Evolutionary conservation across 2,797 vertebrate species (phyloP), one percentile per base, ranked within the genome.

Genomic region (Enteromius radiatus): DNA sequence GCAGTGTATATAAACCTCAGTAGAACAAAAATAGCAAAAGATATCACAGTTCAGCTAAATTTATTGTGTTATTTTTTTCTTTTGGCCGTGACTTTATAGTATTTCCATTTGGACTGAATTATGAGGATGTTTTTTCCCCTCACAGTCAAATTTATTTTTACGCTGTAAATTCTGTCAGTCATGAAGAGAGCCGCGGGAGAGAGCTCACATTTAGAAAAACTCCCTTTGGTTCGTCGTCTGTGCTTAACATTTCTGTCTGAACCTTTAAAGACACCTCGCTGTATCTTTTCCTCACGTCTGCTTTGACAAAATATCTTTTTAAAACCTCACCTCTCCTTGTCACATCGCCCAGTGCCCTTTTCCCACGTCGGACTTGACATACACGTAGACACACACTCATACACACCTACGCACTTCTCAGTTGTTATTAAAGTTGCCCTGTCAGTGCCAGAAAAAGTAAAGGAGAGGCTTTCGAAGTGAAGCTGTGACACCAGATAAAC

Each of bases 371-470:
- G 70, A 59, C 78, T 77, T 80, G 64, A 49, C 54, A 68, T 70
- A 69, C n/a, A 19, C 56, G 1, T 31, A 31, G 23, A 47, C 61
- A 65, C 26, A 59, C 38, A 41, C 33, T 56, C 71, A 28, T 28
- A 76, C 64, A 56, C 41, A 64, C 17, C 79, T 64, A 6, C 70
- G 70, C 47, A 12, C 74, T 78, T 74, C 31, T 83, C 36, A 43
- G 70, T 70, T 79, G 81, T 86, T 81, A 84, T 88, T 88, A 84
- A 61, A 78, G 69, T 63, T 43, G 71, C 69, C 69, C 82, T 86
- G 82, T 84, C 75, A 74, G 76, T 69, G 45, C 76, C 15, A 70
- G 47, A 54, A 56, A 69, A 83, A 43, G 56, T 67, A 56, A 71
- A 67, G 36, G n/a, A 59, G 64, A 64, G 81, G 78, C 56, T 17